phyloP scores from a whole-genome alignment of 2,888 invertebrate genomes.

The Gastrophysa polygoni region DNA sequence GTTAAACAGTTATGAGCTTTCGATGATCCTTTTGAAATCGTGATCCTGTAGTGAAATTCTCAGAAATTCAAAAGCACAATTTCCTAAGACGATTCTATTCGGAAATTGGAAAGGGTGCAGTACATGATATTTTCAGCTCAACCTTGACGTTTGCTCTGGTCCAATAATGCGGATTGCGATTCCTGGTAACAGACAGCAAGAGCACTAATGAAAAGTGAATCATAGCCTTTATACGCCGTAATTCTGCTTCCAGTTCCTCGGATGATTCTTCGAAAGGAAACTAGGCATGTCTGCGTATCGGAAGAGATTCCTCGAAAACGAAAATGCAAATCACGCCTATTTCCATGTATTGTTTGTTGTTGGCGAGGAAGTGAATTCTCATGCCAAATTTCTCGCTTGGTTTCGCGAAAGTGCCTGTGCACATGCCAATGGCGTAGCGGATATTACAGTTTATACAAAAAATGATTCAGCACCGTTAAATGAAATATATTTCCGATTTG shows the following conservation, averaged over 20 bases:
- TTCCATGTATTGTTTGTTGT: slow-evolving; percentile 14
- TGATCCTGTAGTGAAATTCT: too few relatives aligned
- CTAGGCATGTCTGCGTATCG: background rate
- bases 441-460: too few relatives aligned
- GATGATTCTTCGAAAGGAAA: background rate
- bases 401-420: slow-evolving; percentile 6
- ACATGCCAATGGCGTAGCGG: background rate
- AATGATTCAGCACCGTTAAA: too few relatives aligned
- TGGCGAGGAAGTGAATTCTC: slow-evolving; percentile 28
- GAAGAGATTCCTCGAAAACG: background rate
- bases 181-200: background rate
- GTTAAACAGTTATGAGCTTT: too few relatives aligned
- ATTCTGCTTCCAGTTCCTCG: background rate
- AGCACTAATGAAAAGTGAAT: background rate
- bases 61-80: too few relatives aligned
- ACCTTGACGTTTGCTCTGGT: too few relatives aligned
- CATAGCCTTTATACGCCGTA: background rate
- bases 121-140: too few relatives aligned
- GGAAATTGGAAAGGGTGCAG: too few relatives aligned
- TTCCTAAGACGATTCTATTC: too few relatives aligned
- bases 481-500: too few relatives aligned
- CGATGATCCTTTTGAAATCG: too few relatives aligned
- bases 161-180: too few relatives aligned
- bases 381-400: slow-evolving; percentile 23
- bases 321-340: background rate